Evolutionary conservation across 2,888 invertebrate species (phyloP).

Genomic region (Papilio demoleus): DNA sequence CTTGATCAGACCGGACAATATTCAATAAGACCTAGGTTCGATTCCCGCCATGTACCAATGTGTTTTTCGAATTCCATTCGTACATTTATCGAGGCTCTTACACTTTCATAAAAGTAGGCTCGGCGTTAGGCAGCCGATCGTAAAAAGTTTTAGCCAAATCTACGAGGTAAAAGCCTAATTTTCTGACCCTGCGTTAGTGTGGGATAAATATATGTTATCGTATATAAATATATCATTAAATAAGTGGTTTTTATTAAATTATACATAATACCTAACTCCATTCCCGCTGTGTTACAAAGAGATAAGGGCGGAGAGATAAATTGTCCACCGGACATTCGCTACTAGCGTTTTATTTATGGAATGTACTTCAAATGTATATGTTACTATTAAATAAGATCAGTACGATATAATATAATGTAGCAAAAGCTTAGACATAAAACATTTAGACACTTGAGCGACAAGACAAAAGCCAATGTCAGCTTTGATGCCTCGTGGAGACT

Average conservation of each 20-base stretch:
- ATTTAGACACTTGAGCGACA: not conserved
- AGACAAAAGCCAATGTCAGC: not conserved
- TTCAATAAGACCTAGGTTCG: too few relatives aligned
- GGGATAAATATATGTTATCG: too few relatives aligned
- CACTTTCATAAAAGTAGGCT: too few relatives aligned
- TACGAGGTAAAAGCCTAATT: too few relatives aligned
- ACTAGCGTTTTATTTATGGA: constrained; percentile 40
- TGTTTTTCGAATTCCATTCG: too few relatives aligned
- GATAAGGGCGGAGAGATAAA: constrained; percentile 35
- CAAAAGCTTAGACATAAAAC: constrained; percentile 7
- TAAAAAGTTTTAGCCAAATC: too few relatives aligned
- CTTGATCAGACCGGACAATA: too few relatives aligned
- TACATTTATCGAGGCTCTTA: too few relatives aligned
- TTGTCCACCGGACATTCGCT: constrained; percentile 35
- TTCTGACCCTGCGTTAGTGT: too few relatives aligned
- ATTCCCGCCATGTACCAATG: too few relatives aligned
- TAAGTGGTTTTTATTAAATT: constrained; percentile 17
- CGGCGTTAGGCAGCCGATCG: too few relatives aligned
- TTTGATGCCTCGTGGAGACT: not conserved
- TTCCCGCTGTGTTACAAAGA: constrained; percentile 7
- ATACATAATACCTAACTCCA: not conserved
- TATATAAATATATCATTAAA: not conserved
- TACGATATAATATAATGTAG: not conserved
- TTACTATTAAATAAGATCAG: not conserved
- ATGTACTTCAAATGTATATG: constrained; percentile 28